A percentile compares a stretch with the other conserved stretches of the same genome.
Evolutionary conservation across 2,113 vertebrate species (phyloP).

Genomic region (Dromas ardeola): DNA sequence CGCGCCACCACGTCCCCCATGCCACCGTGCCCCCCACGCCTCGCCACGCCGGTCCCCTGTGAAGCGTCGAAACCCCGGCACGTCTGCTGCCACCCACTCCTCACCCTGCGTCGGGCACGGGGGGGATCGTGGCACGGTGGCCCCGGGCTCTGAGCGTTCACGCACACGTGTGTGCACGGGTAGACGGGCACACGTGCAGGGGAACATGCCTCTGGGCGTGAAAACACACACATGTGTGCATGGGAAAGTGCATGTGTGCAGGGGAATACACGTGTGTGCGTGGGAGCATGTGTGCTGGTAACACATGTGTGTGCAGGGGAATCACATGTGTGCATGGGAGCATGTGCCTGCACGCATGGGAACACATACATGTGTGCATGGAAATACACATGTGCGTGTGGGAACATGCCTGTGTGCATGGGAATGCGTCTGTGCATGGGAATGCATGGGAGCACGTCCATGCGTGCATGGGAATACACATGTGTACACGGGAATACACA

Average conservation of each 20-base stretch:
- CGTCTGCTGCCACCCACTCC: background rate
- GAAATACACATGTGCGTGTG: background rate
- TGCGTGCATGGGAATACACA: background rate
- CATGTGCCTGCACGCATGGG: too few species aligned
- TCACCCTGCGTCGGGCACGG: too few species aligned
- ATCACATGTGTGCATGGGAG: too few species aligned
- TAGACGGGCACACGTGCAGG: background rate
- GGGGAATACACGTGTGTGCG: background rate
- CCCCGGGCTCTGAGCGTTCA: background rate
- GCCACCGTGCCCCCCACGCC: background rate
- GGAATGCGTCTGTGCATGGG: too few species aligned
- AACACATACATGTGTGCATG: too few species aligned
- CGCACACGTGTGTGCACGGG: background rate
- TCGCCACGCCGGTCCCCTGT: background rate
- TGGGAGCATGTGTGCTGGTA: too few species aligned
- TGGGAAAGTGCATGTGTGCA: too few species aligned
- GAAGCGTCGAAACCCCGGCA: background rate
- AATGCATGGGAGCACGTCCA: too few species aligned
- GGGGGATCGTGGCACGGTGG: background rate
- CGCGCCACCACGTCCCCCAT: background rate
- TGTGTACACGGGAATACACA: rapidly evolving
- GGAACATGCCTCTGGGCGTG: background rate
- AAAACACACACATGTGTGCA: rapidly evolving
- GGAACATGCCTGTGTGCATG: background rate
- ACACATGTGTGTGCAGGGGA: too few species aligned